Conservation (phyloP, 1,140 invertebrate species). For the Aethina tumida region DNA sequence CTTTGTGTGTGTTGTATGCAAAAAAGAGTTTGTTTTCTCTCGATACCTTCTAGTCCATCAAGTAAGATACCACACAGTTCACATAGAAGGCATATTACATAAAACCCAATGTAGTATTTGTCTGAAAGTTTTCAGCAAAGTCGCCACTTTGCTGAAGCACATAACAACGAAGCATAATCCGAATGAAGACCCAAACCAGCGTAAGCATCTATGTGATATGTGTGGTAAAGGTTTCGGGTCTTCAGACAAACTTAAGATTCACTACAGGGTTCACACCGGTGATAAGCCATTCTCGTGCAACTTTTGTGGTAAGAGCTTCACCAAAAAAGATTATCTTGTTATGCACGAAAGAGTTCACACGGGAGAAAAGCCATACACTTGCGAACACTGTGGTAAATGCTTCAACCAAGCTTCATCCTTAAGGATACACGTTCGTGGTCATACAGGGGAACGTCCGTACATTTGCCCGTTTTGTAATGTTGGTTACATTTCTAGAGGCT, state of each 20-base stretch:
- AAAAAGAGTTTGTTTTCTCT: slow-evolving; percentile 39
- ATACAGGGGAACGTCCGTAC: slow-evolving; percentile 31
- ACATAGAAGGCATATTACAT: slow-evolving; percentile 13
- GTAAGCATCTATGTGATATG: slow-evolving; percentile 39
- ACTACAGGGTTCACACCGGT: slow-evolving; percentile 47
- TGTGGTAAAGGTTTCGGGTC: slow-evolving; percentile 46
- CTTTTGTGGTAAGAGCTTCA: slow-evolving; percentile 40
- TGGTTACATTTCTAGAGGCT: slow-evolving; percentile 23
- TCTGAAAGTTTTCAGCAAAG: slow-evolving; percentile 37
- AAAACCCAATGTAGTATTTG: slow-evolving; percentile 22
- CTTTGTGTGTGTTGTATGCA: slow-evolving; percentile 51
- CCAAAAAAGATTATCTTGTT: slow-evolving; percentile 41
- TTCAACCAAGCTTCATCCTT: slow-evolving; percentile 40
- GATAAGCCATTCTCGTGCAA: slow-evolving; percentile 40
- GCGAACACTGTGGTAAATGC: slow-evolving; percentile 46
- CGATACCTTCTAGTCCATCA: slow-evolving; percentile 35
- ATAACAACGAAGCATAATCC: slow-evolving; percentile 27
- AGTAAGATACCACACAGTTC: slow-evolving; percentile 36
- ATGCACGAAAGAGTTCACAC: slow-evolving; percentile 46
- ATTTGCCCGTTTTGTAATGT: slow-evolving; percentile 32
- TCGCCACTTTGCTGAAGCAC: slow-evolving; percentile 27
- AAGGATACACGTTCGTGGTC: slow-evolving; percentile 33
- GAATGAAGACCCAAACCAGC: slow-evolving; percentile 19
- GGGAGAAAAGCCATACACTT: slow-evolving; percentile 42
- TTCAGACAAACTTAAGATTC: slow-evolving; percentile 45